Evolutionary conservation across 2,797 vertebrate genomes (phyloP).

Genomic region (Brachymystax lenok): DNA sequence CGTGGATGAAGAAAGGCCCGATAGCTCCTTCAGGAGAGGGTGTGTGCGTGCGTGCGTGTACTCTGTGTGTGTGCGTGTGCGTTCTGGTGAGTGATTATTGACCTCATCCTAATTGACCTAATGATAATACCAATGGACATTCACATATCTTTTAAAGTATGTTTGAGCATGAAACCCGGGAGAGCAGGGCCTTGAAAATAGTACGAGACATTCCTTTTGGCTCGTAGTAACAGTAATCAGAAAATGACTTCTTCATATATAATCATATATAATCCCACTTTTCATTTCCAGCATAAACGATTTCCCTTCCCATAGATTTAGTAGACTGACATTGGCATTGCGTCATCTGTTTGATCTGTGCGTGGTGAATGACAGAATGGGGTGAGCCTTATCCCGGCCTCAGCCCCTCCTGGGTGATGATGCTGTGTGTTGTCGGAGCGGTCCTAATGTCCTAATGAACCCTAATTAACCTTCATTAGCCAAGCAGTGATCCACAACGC

Average conservation of each 20-base stretch:
- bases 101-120: neutral
- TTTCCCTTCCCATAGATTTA: too few relatives aligned
- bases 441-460: conserved; percentile 42
- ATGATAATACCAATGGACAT: neutral
- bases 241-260: neutral
- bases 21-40: conserved; percentile 20
- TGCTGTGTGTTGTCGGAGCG: conserved; percentile 16
- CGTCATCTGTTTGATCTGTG: neutral
- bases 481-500: conserved; percentile 52
- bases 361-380: neutral
- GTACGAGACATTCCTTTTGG: too few relatives aligned
- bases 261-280: neutral
- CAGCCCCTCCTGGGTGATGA: conserved; percentile 8
- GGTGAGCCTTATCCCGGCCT: neutral
- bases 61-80: neutral
- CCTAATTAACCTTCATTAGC: conserved; percentile 69
- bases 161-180: neutral
- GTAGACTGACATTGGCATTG: neutral
- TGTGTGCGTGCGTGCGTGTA: neutral
- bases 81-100: neutral
- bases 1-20: conserved; percentile 24
- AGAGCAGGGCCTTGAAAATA: neutral
- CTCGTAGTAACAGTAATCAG: neutral
- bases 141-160: neutral
- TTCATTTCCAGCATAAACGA: too few relatives aligned